A percentile compares a stretch with the other conserved stretches of the same genome.
Evolutionary conservation across 1,140 invertebrate species (phyloP).

Genomic region (Tetraneura akinire): DNA sequence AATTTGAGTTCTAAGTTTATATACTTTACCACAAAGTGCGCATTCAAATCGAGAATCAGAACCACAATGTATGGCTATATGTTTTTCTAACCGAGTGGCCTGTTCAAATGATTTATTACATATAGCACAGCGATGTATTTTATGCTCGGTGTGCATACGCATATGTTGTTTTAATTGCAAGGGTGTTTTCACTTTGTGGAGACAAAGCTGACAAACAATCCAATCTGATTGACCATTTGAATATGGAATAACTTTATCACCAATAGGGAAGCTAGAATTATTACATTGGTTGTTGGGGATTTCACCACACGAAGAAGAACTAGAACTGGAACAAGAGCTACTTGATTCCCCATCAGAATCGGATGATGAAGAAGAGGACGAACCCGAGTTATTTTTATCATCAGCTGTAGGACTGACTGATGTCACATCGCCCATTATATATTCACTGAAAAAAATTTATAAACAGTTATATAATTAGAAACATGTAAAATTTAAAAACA

Average conservation of each 20-base stretch:
- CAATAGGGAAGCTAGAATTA: background rate
- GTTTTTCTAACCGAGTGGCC: conserved; percentile 50
- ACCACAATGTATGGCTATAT: conserved; percentile 51
- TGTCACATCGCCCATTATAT: conserved; percentile 46
- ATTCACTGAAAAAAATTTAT: background rate
- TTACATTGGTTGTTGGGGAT: conserved; percentile 4
- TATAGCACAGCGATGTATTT: conserved; percentile 49
- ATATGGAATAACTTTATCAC: background rate
- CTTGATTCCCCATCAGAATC: conserved; percentile 46
- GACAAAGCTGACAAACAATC: conserved; percentile 32
- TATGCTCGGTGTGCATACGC: conserved; percentile 42
- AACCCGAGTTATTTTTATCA: conserved; percentile 39
- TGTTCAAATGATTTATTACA: conserved; percentile 50
- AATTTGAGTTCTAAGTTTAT: conserved; percentile 52
- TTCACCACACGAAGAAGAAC: conserved; percentile 41
- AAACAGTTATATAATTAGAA: background rate
- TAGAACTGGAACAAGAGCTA: conserved; percentile 42
- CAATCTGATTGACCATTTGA: conserved; percentile 38
- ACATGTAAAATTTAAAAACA: background rate
- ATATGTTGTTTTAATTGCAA: conserved; percentile 43
- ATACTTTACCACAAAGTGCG: conserved; percentile 52
- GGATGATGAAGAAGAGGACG: conserved; percentile 35
- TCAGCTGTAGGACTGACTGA: conserved; percentile 32
- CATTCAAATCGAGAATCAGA: conserved; percentile 51
- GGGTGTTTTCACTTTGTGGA: conserved; percentile 30